Conservation (phyloP, 1,140 invertebrate species). For the Aphelinus atriplicis region DNA sequence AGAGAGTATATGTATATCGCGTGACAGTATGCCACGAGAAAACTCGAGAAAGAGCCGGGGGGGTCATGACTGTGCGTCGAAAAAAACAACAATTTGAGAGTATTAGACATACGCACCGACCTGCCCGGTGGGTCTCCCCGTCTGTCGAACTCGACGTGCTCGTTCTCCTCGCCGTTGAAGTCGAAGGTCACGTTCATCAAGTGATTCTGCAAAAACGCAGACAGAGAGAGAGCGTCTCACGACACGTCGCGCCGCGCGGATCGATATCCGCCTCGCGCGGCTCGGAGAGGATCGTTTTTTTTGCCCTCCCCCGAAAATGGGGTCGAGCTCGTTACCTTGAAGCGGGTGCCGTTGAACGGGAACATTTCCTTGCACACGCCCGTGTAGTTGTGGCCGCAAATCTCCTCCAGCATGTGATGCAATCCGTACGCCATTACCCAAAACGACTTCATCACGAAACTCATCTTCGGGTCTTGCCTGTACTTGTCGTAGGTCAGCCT, state of each 20-base stretch:
- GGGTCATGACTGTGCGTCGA: too few relatives aligned
- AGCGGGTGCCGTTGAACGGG: constrained; percentile 73
- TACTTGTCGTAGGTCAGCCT: constrained; percentile 65
- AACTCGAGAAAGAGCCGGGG: too few relatives aligned
- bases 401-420: constrained; percentile 66
- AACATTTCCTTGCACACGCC: constrained; percentile 73
- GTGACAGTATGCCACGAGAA: too few relatives aligned
- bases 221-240: neutral
- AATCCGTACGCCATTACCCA: constrained; percentile 76
- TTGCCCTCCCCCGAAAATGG: neutral
- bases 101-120: constrained; percentile 66
- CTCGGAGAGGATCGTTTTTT: neutral
- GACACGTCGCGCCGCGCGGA: too few relatives aligned
- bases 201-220: constrained; percentile 68
- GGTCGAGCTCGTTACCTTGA: constrained; percentile 57
- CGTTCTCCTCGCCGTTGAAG: constrained; percentile 69
- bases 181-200: constrained; percentile 82
- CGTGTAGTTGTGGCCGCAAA: constrained; percentile 62
- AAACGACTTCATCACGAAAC: constrained; percentile 80
- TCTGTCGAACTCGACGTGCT: constrained; percentile 78
- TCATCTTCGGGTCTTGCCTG: constrained; percentile 80
- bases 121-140: constrained; percentile 87
- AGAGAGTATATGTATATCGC: too few relatives aligned
- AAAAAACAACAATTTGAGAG: too few relatives aligned
- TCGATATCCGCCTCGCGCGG: too few relatives aligned